Base-by-base conservation (phyloP, 2,113 vertebrate species). In the Chamaetylas fuelleborni region DNA sequence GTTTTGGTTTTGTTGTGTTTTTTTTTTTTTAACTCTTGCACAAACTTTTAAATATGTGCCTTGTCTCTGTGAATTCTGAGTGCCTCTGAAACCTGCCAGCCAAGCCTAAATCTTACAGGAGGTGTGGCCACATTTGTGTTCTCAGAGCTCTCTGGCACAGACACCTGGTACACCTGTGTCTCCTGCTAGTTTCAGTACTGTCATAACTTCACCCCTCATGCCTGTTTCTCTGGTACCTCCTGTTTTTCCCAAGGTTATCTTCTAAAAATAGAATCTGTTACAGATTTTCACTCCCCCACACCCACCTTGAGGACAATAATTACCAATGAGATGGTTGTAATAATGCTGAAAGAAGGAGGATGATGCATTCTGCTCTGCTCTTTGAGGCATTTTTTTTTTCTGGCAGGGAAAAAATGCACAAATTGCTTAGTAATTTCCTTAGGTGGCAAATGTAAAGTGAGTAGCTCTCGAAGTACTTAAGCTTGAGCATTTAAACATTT, bases 141-240 rank as follows among this genome's bases (percentile, higher is more conserved):
- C 71, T 67, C 40, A 4, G 85, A 81, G 62, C 65, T 87, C 67
- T 94, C 86, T 95, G 94, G 92, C 95, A 88, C 92, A 88, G 65
- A 81, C 86, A 96, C 82, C 86, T 69, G 86, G 90, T 95, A 83
- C 93, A 92, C 92, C 88, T 95, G 93, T 85, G 93, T 92, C 92
- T 97, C 79, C 86, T 94, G 79, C 74, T 86, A 40, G 56, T 92
- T 90, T 92, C 94, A 93, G 76, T 51, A 53, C 82, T 95, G 93
- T 97, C 93, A 96, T 87, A 90, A 88, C 82, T 95, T 93, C 43
- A 86, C 86, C 56, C 64, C 90, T 93, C 80, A 17, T 84, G 90
- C 93, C 80, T 97, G 95, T 95, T 96, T 93, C 92, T 92, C 96
- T 94, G 73, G 96, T 96, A 94, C 69, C 95, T 94, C 94, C 92